phyloP scores from a whole-genome alignment of 2,797 vertebrate species.

The Epinephelus awoara region DNA sequence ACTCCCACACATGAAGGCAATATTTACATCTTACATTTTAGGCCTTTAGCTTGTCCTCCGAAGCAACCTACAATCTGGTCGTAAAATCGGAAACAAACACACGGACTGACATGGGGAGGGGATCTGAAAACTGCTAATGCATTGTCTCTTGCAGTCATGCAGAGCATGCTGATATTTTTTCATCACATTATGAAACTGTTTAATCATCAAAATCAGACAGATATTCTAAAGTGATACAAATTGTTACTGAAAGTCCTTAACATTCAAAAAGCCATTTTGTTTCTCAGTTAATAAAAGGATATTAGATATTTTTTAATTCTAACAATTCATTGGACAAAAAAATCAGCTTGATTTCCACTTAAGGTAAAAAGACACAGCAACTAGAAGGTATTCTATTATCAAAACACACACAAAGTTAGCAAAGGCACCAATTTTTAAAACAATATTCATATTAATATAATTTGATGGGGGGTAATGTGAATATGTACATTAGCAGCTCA shows the following conservation, averaged over 20 bases:
- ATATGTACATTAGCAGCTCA: neutral
- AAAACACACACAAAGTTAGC: neutral
- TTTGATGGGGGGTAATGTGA: neutral
- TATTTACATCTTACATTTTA: slow-evolving; percentile 67
- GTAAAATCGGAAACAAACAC: slow-evolving; percentile 12
- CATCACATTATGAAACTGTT: neutral
- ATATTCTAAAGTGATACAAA: neutral
- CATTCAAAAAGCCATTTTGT: neutral
- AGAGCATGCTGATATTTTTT: neutral
- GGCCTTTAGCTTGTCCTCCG: slow-evolving; percentile 21
- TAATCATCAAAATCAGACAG: neutral
- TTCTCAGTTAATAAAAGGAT: neutral
- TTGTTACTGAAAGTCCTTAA: neutral
- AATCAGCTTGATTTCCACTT: neutral
- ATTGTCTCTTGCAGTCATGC: neutral
- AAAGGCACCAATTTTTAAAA: neutral
- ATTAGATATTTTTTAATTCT: neutral
- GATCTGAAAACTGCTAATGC: slow-evolving; percentile 24
- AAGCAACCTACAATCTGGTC: slow-evolving; percentile 2
- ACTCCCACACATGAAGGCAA: slow-evolving; percentile 69
- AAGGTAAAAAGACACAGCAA: neutral
- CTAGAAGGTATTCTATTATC: neutral
- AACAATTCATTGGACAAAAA: neutral
- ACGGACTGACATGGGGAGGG: neutral
- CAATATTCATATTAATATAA: neutral